These are phyloP conservation scores for Serranus cabrilla DNA, from an alignment of 2,797 vertebrate genomes.

Conservation along the genomic window DNA sequence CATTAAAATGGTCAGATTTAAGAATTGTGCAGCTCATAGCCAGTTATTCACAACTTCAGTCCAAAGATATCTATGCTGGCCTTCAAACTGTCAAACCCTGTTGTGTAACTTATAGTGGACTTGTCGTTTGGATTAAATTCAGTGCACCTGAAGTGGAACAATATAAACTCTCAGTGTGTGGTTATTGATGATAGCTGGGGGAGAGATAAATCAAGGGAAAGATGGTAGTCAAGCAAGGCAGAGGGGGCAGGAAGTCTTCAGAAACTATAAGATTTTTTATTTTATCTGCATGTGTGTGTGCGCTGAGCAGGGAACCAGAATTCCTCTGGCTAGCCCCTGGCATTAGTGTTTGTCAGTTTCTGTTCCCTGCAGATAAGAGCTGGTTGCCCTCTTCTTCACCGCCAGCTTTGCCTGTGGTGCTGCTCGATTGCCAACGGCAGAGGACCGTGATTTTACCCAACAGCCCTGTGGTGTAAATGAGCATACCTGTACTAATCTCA, in stretches of 20 bases:
- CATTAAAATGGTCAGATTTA: constrained; percentile 3
- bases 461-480: constrained; percentile 39
- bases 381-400: constrained; percentile 51
- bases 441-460: constrained; percentile 34
- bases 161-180: constrained; percentile 59
- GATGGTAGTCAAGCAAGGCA: constrained; percentile 47
- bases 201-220: constrained; percentile 52
- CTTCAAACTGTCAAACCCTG: constrained; percentile 46
- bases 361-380: constrained; percentile 68
- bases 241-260: constrained; percentile 32
- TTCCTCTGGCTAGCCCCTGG: constrained; percentile 53
- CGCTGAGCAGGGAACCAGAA: constrained; percentile 41
- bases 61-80: constrained; percentile 32
- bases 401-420: constrained; percentile 47
- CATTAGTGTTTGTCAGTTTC: constrained; percentile 45
- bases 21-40: constrained; percentile 8
- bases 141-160: constrained; percentile 60
- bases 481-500: constrained; percentile 45
- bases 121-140: constrained; percentile 63
- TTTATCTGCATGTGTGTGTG: constrained; percentile 60
- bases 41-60: constrained; percentile 10
- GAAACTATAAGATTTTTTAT: constrained; percentile 39
- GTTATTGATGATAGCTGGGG: constrained; percentile 58
- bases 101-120: constrained; percentile 41
- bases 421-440: constrained; percentile 38